These are phyloP conservation scores for Zoanthus sansibaricus DNA, from an alignment of 92 coral and sea anemone genomes.

Conservation along the genomic window DNA sequence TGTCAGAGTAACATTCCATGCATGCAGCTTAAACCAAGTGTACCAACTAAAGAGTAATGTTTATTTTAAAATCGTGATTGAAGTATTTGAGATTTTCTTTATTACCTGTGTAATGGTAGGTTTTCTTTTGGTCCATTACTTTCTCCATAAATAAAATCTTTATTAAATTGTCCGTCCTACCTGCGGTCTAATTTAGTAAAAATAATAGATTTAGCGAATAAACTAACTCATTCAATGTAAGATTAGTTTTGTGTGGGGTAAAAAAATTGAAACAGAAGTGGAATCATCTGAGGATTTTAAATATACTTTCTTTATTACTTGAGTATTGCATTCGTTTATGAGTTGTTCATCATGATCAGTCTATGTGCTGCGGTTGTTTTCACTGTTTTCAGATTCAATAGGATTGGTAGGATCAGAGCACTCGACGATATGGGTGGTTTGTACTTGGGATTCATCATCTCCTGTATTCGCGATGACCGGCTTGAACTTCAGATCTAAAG, in stretches of 20 bases:
- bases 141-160: slow-evolving; percentile 47
- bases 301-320: slow-evolving; percentile 43
- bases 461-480: slow-evolving; percentile 30
- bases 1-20: slow-evolving; percentile 28
- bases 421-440: slow-evolving; percentile 52
- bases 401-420: slow-evolving; percentile 42
- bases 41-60: slow-evolving; percentile 7
- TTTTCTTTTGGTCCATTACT: slow-evolving; percentile 61
- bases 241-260: slow-evolving; percentile 13
- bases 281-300: slow-evolving; percentile 1
- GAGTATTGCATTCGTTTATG: slow-evolving; percentile 59
- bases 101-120: slow-evolving; percentile 58
- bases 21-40: slow-evolving; percentile 7
- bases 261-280: slow-evolving; percentile 21
- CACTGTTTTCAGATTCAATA: too few relatives aligned
- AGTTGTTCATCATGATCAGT: slow-evolving; percentile 45
- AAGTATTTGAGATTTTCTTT: slow-evolving; percentile 26
- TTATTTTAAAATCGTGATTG: slow-evolving; percentile 22
- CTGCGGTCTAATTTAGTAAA: slow-evolving; percentile 32
- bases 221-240: slow-evolving; percentile 14
- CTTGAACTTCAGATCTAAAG: slow-evolving; percentile 57
- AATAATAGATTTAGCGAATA: slow-evolving; percentile 35
- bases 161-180: slow-evolving; percentile 48
- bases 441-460: slow-evolving; percentile 28
- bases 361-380: slow-evolving; percentile 54